Percentiles rank a stretch among this genome's conserved stretches.
Conservation (phyloP, 2,797 vertebrate species). For the Lithobates pipiens region DNA sequence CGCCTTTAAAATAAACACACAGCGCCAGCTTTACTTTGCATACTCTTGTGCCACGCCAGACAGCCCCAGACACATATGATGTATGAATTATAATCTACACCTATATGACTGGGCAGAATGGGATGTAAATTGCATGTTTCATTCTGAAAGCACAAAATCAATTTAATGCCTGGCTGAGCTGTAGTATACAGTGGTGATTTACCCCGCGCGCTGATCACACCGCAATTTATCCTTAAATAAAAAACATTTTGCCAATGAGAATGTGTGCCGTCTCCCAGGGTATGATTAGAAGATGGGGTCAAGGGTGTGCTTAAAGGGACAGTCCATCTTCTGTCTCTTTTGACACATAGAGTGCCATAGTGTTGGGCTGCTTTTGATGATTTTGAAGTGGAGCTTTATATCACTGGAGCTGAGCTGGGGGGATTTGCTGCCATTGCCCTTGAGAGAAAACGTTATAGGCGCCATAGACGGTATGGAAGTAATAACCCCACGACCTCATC, state of each 20-base stretch:
- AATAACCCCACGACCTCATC: too few relatives aligned
- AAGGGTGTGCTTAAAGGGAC: background rate
- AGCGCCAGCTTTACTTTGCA: background rate
- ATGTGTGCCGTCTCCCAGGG: background rate
- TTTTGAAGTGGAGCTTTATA: too few relatives aligned
- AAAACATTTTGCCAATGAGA: background rate
- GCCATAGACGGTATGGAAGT: too few relatives aligned
- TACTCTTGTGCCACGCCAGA: background rate
- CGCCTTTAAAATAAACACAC: slow-evolving; percentile 37
- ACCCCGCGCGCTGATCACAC: background rate
- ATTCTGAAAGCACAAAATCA: slow-evolving; percentile 31
- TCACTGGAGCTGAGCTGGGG: background rate
- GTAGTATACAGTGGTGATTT: background rate
- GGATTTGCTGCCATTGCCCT: too few relatives aligned
- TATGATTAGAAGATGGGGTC: slow-evolving; percentile 15
- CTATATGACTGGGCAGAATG: background rate
- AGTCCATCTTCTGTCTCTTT: background rate
- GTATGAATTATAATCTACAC: slow-evolving; percentile 12
- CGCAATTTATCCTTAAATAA: slow-evolving; percentile 26
- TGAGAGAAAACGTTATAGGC: too few relatives aligned
- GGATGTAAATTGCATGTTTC: slow-evolving; percentile 8
- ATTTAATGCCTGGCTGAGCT: slow-evolving; percentile 37
- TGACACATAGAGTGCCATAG: background rate
- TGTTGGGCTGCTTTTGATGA: background rate
- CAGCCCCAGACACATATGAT: background rate